A percentile compares a stretch with the other conserved stretches of the same genome.
Conservation (phyloP, 2,113 vertebrate genomes). For the Pelecanoides urinatrix region DNA sequence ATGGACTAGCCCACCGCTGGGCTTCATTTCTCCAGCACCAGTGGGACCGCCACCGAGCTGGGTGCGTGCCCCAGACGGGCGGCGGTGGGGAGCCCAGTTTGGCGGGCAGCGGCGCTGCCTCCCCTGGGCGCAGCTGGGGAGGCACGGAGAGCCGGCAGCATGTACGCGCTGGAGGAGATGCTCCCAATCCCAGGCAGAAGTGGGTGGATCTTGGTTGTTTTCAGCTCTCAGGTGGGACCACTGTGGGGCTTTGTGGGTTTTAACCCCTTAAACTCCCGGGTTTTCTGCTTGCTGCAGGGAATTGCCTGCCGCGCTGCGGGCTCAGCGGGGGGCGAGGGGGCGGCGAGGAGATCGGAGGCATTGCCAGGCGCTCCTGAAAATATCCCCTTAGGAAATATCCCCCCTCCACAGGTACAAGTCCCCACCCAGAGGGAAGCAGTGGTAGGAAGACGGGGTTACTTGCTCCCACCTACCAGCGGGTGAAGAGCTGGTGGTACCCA, state of each 20-base stretch:
- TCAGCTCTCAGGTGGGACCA: not conserved
- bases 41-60: not conserved
- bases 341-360: not conserved
- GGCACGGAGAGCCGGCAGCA: not conserved
- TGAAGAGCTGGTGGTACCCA: not conserved
- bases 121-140: not conserved
- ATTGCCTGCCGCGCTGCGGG: not conserved
- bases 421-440: not conserved
- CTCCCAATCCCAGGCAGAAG: not conserved
- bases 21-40: not conserved
- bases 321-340: rapidly evolving
- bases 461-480: not conserved
- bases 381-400: not conserved
- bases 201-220: not conserved
- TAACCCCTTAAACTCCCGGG: not conserved
- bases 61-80: not conserved
- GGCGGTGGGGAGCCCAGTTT: not conserved
- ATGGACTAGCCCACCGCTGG: not conserved
- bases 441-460: not conserved
- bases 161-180: rapidly evolving
- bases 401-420: not conserved
- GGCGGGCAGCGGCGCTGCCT: rapidly evolving
- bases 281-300: not conserved
- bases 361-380: not conserved
- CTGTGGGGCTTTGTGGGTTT: not conserved